Conservation (phyloP, 2,113 vertebrate genomes). For the Plectropomus leopardus region DNA sequence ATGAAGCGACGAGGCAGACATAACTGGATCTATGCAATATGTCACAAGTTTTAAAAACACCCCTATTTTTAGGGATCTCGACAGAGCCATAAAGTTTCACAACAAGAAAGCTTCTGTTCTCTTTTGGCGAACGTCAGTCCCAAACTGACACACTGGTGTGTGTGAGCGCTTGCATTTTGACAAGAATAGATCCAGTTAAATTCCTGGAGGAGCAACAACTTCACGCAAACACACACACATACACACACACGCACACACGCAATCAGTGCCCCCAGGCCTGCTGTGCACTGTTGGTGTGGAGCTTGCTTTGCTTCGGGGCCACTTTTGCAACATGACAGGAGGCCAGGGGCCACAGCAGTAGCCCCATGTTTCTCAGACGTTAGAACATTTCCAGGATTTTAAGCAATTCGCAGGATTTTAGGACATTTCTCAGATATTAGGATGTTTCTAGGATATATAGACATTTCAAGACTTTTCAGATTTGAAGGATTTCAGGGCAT, state of each 20-base stretch:
- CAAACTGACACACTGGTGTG: conserved; percentile 36
- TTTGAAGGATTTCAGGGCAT: no score
- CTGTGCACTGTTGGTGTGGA: neutral
- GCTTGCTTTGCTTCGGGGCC: no score
- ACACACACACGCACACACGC: neutral
- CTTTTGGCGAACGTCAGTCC: neutral
- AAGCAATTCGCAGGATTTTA: no score
- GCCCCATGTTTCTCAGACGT: no score
- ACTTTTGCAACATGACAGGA: no score
- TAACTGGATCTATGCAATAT: conserved; percentile 55
- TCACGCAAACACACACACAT: conserved; percentile 7
- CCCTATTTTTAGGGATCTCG: conserved; percentile 41
- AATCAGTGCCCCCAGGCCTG: neutral
- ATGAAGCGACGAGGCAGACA: conserved; percentile 43
- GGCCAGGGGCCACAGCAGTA: no score
- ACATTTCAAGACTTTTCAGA: no score
- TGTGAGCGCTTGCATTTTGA: conserved; percentile 34
- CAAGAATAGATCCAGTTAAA: conserved; percentile 41
- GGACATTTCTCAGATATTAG: no score
- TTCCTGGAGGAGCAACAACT: conserved; percentile 48
- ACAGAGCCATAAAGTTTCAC: conserved; percentile 34
- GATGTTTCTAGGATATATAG: no score
- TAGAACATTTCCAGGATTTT: no score
- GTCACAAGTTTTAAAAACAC: conserved; percentile 48
- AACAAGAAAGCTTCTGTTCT: conserved; percentile 23